Evolutionary conservation across 2,113 vertebrate genomes (phyloP), one percentile per base, ranked within the genome.

Genomic region (Thomomys bottae): DNA sequence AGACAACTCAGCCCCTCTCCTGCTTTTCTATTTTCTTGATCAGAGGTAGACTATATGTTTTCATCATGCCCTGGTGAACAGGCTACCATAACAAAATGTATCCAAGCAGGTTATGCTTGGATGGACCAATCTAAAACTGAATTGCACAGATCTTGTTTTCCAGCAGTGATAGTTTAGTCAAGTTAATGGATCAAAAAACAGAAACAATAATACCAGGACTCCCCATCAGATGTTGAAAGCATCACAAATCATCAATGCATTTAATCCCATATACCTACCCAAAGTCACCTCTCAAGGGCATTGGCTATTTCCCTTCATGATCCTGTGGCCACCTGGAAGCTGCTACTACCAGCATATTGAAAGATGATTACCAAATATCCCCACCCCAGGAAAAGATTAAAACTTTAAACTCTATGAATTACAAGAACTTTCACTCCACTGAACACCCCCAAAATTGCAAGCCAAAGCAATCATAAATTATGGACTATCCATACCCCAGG

Each of bases 361-460:
- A 26, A 8, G 0, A 23, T 12, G 0, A 2, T 54, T 14, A 21
- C 36, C 40, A n/a, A 8, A 49, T 23, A 54, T 21, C 23, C 4
- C 24, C 11, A 86, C 28, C 70, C 84, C 12, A 34, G 57, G 57
- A 73, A 61, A 73, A 72, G 83, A n/a, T 5, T 7, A 30, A 73
- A 85, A 40, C 12, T 32, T 30, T 9, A 61, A 73, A 15, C 11
- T 32, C 68, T 28, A 24, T 28, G 18, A 45, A 45, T 72, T 64
- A 28, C 34, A 49, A 83, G 32, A 34, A 54, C 28, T 23, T 24
- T 34, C 26, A 30, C 8, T 18, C 30, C 11, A 34, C 3, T 63
- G 7, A 57, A 75, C 40, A 87, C 30, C 38, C 5, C 18, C 26
- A 61, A 12, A n/a, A 17, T 3, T 8, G 7, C 26, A 7, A 78